These are phyloP conservation scores for Solea solea DNA, from an alignment of 2,113 vertebrate species.

Conservation along the genomic window DNA sequence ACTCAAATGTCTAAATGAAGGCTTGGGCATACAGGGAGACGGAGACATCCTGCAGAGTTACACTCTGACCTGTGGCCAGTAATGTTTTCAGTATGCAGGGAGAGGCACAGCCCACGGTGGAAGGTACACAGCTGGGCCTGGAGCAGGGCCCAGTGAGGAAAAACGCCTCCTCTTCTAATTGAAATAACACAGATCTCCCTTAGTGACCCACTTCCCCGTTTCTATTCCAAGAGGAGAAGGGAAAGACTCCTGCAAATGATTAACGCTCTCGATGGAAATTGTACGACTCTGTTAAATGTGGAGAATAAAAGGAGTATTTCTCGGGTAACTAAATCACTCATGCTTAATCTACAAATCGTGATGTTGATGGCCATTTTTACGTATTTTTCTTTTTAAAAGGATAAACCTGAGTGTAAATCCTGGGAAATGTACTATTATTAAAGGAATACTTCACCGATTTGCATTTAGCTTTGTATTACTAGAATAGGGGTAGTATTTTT, in stretches of 20 bases:
- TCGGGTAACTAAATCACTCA: background rate
- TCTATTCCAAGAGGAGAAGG: constrained; percentile 40
- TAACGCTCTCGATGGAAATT: constrained; percentile 17
- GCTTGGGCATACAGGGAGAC: constrained; percentile 28
- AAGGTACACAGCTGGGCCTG: constrained; percentile 75
- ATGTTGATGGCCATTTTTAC: background rate
- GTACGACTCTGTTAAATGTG: background rate
- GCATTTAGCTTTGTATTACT: too few species aligned
- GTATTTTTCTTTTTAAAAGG: too few species aligned
- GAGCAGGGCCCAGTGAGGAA: constrained; percentile 66
- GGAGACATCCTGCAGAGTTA: constrained; percentile 54
- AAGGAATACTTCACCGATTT: too few species aligned
- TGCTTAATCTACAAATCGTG: background rate
- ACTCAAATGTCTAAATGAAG: constrained; percentile 50
- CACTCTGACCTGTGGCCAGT: constrained; percentile 71
- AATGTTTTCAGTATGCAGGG: constrained; percentile 78
- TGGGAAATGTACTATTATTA: background rate
- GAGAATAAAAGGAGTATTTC: constrained; percentile 1
- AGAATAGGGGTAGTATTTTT: too few species aligned
- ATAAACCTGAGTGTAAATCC: too few species aligned
- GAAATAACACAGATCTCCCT: constrained; percentile 71
- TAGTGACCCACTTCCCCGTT: constrained; percentile 48
- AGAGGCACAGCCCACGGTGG: constrained; percentile 66
- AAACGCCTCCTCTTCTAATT: constrained; percentile 67
- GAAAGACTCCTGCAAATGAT: constrained; percentile 26